Base-by-base conservation (phyloP, 2,797 vertebrate genomes). In the Emys orbicularis region DNA sequence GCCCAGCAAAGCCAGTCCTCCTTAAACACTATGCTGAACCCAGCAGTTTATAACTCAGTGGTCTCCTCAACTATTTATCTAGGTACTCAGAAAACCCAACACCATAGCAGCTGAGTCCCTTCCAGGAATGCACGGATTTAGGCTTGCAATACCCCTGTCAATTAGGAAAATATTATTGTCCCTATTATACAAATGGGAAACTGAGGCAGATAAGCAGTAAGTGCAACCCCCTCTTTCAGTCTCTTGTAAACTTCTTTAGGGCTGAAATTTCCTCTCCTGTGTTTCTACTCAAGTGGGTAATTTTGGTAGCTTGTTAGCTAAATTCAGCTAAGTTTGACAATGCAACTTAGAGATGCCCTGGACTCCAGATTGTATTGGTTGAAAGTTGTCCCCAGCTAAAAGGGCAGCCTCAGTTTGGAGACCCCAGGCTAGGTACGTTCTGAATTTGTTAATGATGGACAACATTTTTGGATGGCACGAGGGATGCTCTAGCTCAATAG, bases 181-280 rank as follows among this genome's bases (percentile, higher is more conserved):
- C 8, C 47, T 13, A 50, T 86, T 94, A 90, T 79, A 88, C 34
- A 95, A 83, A 89, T 56, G n/a, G 27, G 54, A 88, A 95, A 91
- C 37, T 79, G 68, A 5, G 0, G 29, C 12, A 87, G 81, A 61
- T 83, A 88, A 68, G 90, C 59, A 81, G 95, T 31, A 59, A 61
- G 15, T 61, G 16, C 31, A 61, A 61, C 13, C 7, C 15, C 15
- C 59, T 31, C 12, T 61, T 61, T 61, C 59, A 86, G 80, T 53
- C 8, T 41, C 76, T 19, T 21, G 6, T 31, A 50, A 49, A 13
- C 4, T 53, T 54, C 52, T 90, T 86, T 47, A 27, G 92, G 74
- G n/a, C 9, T 41, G 74, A n/a, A 77, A 65, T 77, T 54, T 84
- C 65, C 34, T 90, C 54, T 23, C 37, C 49, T 56, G 65, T 89